Conservation (phyloP, 2,888 invertebrate genomes). For the Trachelus stipa region DNA sequence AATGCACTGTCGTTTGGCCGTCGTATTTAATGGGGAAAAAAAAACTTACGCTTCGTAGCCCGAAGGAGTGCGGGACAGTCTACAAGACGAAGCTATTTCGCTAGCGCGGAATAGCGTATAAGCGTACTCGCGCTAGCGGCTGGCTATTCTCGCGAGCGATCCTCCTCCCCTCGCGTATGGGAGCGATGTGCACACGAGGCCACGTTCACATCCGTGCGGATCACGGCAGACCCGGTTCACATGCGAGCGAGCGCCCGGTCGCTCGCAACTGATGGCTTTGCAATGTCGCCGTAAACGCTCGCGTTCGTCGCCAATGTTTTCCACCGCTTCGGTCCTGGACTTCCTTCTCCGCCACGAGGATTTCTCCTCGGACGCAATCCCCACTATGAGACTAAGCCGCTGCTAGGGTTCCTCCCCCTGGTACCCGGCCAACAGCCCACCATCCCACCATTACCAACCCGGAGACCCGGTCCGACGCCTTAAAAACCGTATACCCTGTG, state of each 20-base stretch:
- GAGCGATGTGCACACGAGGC: slow-evolving; percentile 19
- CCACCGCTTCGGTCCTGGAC: slow-evolving; percentile 12
- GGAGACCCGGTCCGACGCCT: not conserved
- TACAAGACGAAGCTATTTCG: slow-evolving; percentile 61
- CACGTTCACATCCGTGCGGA: slow-evolving; percentile 13
- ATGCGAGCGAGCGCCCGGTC: slow-evolving; percentile 10
- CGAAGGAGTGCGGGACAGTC: slow-evolving; percentile 23
- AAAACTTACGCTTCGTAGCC: slow-evolving; percentile 7
- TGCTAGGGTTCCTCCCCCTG: not conserved
- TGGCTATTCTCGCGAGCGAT: slow-evolving; percentile 63
- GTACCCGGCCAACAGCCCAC: not conserved
- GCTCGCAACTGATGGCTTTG: not conserved
- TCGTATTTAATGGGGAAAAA: not conserved
- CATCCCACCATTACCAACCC: slow-evolving; percentile 2
- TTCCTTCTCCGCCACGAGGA: slow-evolving; percentile 4
- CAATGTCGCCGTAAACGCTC: slow-evolving; percentile 3
- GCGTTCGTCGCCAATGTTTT: slow-evolving; percentile 2
- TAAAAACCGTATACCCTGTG: not conserved
- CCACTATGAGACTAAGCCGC: slow-evolving; percentile 6
- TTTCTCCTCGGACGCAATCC: slow-evolving; percentile 13
- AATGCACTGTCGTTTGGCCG: not conserved
- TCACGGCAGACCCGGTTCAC: slow-evolving; percentile 27
- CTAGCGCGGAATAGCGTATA: slow-evolving; percentile 61
- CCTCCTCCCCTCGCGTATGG: slow-evolving; percentile 55
- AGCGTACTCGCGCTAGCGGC: slow-evolving; percentile 57